phyloP scores from a whole-genome alignment of 2,113 vertebrate genomes.

The Mandrillus leucophaeus region DNA sequence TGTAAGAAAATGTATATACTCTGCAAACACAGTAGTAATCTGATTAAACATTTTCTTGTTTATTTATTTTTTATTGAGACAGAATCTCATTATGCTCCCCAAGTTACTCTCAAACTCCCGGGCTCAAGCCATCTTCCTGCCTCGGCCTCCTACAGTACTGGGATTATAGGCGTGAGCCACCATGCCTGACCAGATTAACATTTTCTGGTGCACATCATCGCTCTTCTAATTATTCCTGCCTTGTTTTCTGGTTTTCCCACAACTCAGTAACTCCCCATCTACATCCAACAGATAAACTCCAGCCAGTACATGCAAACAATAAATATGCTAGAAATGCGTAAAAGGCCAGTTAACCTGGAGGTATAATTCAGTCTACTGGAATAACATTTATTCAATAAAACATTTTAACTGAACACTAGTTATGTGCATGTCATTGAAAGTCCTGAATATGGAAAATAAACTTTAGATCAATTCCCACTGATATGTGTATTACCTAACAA shows the following conservation, averaged over 20 bases:
- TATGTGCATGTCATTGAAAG: background rate
- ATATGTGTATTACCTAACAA: background rate
- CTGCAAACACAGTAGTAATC: background rate
- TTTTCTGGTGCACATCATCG: background rate
- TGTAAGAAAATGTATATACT: background rate
- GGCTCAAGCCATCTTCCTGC: too few species aligned
- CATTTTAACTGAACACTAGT: background rate
- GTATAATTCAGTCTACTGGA: constrained; percentile 7
- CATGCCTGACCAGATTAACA: background rate
- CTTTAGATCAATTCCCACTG: background rate
- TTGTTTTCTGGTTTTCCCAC: background rate
- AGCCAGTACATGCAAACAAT: background rate
- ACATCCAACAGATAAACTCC: background rate
- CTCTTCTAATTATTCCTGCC: background rate
- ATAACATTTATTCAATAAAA: background rate
- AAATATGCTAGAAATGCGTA: background rate
- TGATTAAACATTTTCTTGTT: background rate
- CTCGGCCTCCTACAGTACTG: too few species aligned
- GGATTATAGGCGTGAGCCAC: too few species aligned
- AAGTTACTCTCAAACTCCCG: too few species aligned
- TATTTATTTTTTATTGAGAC: background rate
- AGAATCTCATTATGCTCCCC: too few species aligned
- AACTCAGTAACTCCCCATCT: background rate
- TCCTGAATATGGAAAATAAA: background rate
- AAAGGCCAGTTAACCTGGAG: background rate